These are phyloP conservation scores for Gallinago solitaria DNA, from an alignment of 2,797 vertebrate species.

Conservation along the genomic window DNA sequence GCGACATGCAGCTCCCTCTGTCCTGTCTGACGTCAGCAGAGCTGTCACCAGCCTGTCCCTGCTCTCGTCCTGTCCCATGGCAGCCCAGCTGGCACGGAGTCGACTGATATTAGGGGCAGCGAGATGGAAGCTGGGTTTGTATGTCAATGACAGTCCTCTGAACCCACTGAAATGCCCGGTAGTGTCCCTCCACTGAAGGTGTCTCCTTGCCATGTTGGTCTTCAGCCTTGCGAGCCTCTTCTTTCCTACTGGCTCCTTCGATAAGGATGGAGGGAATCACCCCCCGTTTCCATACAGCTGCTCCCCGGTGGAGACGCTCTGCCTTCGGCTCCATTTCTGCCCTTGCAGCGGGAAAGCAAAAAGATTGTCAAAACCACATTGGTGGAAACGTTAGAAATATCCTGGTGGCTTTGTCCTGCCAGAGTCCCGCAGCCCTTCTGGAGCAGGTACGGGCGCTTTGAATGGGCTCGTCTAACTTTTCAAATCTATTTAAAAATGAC, in stretches of 20 bases:
- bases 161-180: neutral
- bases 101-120: slow-evolving; percentile 29
- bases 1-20: slow-evolving; percentile 12
- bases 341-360: neutral
- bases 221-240: neutral
- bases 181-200: neutral
- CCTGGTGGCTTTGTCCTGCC: neutral
- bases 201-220: neutral
- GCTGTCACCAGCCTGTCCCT: slow-evolving; percentile 43
- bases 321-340: neutral
- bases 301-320: neutral
- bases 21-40: neutral
- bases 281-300: neutral
- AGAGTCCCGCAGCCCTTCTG: neutral
- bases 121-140: slow-evolving; percentile 25
- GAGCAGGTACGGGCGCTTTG: neutral
- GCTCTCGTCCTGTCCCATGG: slow-evolving; percentile 28
- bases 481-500: neutral
- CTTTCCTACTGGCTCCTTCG: neutral
- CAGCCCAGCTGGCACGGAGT: slow-evolving; percentile 33
- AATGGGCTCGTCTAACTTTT: neutral
- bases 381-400: neutral
- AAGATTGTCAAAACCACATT: neutral
- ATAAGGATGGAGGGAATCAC: neutral
- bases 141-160: neutral